These are phyloP conservation scores for Bimastos eiseni DNA, from an alignment of 2,888 invertebrate genomes.

Conservation along the genomic window DNA sequence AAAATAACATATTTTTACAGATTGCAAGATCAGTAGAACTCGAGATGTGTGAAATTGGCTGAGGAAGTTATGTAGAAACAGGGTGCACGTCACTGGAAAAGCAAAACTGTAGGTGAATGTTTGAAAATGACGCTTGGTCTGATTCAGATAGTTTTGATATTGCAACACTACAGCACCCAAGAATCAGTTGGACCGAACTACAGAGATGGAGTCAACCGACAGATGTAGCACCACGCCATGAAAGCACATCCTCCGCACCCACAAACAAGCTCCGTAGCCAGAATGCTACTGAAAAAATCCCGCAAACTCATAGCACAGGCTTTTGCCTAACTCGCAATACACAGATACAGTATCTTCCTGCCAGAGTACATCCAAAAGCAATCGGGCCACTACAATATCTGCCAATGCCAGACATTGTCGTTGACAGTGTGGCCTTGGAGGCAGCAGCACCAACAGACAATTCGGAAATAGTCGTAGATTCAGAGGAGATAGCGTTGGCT, in stretches of 20 bases:
- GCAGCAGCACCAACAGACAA: neutral
- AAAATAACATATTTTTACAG: neutral
- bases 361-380: neutral
- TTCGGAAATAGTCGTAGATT: neutral
- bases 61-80: neutral
- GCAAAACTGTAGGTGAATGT: neutral
- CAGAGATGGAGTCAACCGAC: neutral
- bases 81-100: neutral
- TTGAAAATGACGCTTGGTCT: neutral
- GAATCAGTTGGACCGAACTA: neutral
- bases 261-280: neutral
- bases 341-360: neutral
- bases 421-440: neutral
- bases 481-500: conserved; percentile 32
- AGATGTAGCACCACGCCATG: neutral
- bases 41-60: too few relatives aligned
- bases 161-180: neutral
- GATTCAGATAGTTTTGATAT: neutral
- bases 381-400: neutral
- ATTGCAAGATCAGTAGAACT: neutral
- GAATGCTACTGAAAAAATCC: neutral
- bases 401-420: neutral
- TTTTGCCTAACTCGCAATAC: neutral
- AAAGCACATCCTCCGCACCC: neutral
- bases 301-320: neutral